Evolutionary conservation across 2,113 vertebrate species (phyloP), one percentile per base, ranked within the genome.

Genomic region (Aptenodytes forsteri): DNA sequence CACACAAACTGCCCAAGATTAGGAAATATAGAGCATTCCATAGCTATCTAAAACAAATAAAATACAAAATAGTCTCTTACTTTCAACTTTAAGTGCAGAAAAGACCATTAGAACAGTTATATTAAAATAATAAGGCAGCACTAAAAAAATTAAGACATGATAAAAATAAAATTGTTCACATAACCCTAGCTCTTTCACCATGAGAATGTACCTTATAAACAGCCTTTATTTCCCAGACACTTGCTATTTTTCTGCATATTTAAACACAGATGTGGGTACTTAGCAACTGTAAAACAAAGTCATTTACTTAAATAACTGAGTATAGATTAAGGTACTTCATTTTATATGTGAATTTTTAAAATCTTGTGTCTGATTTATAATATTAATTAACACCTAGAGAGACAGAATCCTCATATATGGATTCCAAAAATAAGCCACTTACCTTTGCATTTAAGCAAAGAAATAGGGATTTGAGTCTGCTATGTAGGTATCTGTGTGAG

Each of bases 181-280:
- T 44, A 91, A 29, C 14, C 42, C 19, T 47, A 82, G 21, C 47
- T 81, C 29, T 52, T 89, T 85, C 40, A 89, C 34, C 10, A 27
- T 58, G 12, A 78, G 29, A 78, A 77, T 36, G 13, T 32, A 69
- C 18, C 40, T 29, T 65, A 40, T 49, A 80, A 94, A 87, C 77
- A 93, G 61, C 11, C 6, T 47, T 93, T 92, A 69, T 17, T 89
- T 13, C 64, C 34, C 34, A 71, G 70, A 87, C 30, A 70, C 34
- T 90, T 86, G 36, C 29, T 86, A 44, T 79, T 90, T 77, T 94
- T 87, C 70, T 91, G 82, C 73, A 80, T 85, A 96, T 93, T 95
- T 97, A 86, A 95, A 83, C 76, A 75, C 78, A 88, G 87, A 76
- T 83, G 75, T 90, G 17, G 54, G 38, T 73, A 59, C 79, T 89